Percentiles rank a stretch among this genome's conserved stretches.
Conservation (phyloP, 2,797 vertebrate species). For the Alca torda region DNA sequence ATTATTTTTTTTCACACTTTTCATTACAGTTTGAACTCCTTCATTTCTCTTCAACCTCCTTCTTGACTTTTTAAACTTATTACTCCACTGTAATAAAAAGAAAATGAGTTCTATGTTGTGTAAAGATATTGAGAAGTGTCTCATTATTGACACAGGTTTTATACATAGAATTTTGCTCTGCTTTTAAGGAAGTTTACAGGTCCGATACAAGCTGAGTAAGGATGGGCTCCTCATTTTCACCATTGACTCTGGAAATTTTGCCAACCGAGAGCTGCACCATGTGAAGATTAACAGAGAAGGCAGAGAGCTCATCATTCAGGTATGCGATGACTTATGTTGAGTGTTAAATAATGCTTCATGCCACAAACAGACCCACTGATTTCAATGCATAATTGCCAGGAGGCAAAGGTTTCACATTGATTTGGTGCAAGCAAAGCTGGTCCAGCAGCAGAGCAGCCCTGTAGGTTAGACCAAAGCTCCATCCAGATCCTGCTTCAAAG, state of each 20-base stretch:
- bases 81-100: neutral
- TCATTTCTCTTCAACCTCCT: neutral
- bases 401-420: neutral
- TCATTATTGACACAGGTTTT: neutral
- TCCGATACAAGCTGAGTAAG: conserved; percentile 88
- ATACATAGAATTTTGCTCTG: conserved; percentile 22
- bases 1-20: neutral
- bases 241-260: conserved; percentile 82
- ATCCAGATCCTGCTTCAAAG: neutral
- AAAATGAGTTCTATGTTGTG: neutral
- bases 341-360: neutral
- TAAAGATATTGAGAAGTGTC: neutral
- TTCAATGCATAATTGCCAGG: accelerated
- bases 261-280: conserved; percentile 86
- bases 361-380: neutral
- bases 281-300: conserved; percentile 88
- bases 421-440: neutral
- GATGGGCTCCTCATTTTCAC: conserved; percentile 83
- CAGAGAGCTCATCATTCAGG: conserved; percentile 87
- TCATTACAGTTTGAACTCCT: neutral
- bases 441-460: neutral
- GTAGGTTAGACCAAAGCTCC: neutral
- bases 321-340: conserved; percentile 39
- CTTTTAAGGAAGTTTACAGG: conserved; percentile 91
- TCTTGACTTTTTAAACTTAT: neutral